These are phyloP conservation scores for Aethes cnicana DNA, from an alignment of 2,888 invertebrate genomes.

Conservation along the genomic window DNA sequence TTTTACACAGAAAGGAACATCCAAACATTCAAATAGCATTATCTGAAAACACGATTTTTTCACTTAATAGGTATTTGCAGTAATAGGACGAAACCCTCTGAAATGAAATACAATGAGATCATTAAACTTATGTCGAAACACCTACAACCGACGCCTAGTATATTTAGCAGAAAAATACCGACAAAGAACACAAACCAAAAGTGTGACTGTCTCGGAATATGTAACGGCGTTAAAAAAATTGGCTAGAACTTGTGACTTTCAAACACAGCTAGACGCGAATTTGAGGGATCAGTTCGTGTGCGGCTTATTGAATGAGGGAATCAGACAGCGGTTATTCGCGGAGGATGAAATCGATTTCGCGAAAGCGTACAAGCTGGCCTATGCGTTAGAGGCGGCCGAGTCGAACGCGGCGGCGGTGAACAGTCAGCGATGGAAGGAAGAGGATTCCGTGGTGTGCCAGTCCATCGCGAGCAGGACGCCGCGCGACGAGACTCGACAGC, in stretches of 20 bases:
- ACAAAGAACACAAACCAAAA: no score
- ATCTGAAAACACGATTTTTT: neutral
- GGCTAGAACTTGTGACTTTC: slow-evolving; percentile 32
- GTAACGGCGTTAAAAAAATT: slow-evolving; percentile 33
- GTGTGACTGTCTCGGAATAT: slow-evolving; percentile 26
- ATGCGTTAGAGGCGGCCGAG: neutral
- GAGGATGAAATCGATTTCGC: neutral
- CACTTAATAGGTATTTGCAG: neutral
- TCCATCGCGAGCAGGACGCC: neutral
- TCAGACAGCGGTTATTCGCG: neutral
- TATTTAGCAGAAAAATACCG: no score
- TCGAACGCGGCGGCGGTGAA: neutral
- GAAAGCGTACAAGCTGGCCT: neutral
- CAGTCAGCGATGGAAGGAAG: no score
- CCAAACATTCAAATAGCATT: neutral
- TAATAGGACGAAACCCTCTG: neutral
- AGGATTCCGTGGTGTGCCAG: neutral
- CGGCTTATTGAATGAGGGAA: neutral
- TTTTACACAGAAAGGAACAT: neutral
- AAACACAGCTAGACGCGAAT: no score
- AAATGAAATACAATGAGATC: no score
- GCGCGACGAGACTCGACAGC: neutral
- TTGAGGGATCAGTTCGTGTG: neutral
- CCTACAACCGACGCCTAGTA: no score
- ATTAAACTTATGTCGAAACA: no score